phyloP scores from a whole-genome alignment of 1,140 invertebrate genomes.

The Drosophila santomea region DNA sequence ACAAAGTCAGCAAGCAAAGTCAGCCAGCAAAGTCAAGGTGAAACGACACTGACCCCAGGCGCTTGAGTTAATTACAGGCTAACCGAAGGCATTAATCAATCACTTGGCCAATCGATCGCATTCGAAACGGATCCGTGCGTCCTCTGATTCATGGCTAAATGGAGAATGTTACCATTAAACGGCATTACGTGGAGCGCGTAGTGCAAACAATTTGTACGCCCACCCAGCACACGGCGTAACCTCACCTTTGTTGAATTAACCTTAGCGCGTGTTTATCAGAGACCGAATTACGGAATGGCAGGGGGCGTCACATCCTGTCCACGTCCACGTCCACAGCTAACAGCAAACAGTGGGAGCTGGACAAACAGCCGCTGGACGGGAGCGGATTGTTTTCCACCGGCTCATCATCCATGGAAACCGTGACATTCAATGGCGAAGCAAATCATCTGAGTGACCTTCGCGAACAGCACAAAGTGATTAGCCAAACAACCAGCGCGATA shows the following conservation, averaged over 20 bases:
- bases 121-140: constrained; percentile 2
- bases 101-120: constrained; percentile 28
- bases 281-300: constrained; percentile 54
- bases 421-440: constrained; percentile 50
- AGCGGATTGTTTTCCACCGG: constrained; percentile 3
- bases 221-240: constrained; percentile 23
- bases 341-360: constrained; percentile 27
- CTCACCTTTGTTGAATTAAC: constrained; percentile 69
- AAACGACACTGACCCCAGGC: constrained; percentile 25
- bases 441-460: constrained; percentile 32
- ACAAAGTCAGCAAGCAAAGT: constrained; percentile 61
- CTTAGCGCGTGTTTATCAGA: constrained; percentile 66
- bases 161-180: constrained; percentile 19
- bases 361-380: background rate
- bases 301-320: constrained; percentile 69
- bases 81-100: constrained; percentile 58
- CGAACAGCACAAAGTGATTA: constrained; percentile 31
- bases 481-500: constrained; percentile 21
- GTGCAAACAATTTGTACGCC: constrained; percentile 45
- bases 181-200: constrained; percentile 13
- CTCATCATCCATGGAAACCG: constrained; percentile 8
- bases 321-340: background rate
- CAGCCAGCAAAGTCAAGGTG: constrained; percentile 55
- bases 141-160: constrained; percentile 25
- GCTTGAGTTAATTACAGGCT: constrained; percentile 55